Percentiles rank a stretch among this genome's conserved stretches.
These are phyloP conservation scores for Axis porcinus DNA, from an alignment of 2,113 vertebrate genomes.

Conservation along the genomic window DNA sequence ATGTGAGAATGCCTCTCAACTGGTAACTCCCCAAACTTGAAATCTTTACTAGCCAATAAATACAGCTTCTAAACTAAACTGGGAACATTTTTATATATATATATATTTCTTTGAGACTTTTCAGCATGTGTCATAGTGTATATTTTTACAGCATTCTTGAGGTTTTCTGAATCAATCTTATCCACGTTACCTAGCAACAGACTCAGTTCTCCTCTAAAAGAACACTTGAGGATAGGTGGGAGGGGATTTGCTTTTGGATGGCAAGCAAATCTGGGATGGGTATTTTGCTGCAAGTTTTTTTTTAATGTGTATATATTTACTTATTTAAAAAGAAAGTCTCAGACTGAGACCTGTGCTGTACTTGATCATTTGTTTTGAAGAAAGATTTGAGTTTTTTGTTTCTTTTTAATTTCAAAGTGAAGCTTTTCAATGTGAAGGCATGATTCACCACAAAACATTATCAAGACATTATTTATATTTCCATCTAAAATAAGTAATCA, in stretches of 20 bases:
- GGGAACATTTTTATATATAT: background rate
- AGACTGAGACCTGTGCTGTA: background rate
- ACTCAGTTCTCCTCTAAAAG: constrained; percentile 54
- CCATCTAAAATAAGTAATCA: background rate
- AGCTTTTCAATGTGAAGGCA: background rate
- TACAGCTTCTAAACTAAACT: background rate
- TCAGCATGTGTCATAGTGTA: constrained; percentile 59
- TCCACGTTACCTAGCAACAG: constrained; percentile 80
- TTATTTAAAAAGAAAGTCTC: background rate
- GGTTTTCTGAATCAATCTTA: constrained; percentile 76
- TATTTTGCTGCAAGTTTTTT: background rate
- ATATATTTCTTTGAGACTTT: constrained; percentile 52
- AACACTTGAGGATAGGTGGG: constrained; percentile 50
- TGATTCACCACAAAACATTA: background rate
- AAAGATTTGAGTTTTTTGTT: background rate
- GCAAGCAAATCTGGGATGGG: constrained; percentile 37
- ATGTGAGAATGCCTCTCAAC: background rate
- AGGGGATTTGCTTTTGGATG: background rate
- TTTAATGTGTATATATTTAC: background rate
- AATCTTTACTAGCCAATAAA: background rate
- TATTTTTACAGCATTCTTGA: constrained; percentile 76
- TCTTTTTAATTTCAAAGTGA: background rate
- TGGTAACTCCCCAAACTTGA: background rate
- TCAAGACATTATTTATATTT: background rate
- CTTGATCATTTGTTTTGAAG: background rate